Percentiles rank a stretch among this genome's conserved stretches.
These are phyloP conservation scores for Esox lucius DNA, from an alignment of 2,797 vertebrate genomes.

Conservation along the genomic window DNA sequence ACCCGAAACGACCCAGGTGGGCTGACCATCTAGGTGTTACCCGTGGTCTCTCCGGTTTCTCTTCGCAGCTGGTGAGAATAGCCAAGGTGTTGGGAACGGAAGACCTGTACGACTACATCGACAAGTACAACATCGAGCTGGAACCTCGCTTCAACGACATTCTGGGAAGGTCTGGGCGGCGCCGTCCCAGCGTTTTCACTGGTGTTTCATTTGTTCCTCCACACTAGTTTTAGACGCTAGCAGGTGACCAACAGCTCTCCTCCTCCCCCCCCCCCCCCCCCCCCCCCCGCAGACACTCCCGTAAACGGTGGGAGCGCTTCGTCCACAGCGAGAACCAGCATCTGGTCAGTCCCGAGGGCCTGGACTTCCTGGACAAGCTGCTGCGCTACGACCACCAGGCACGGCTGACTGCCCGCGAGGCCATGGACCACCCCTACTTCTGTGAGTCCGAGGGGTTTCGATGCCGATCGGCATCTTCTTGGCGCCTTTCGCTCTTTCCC, in stretches of 20 bases:
- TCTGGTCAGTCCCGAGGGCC: constrained; percentile 78
- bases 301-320: constrained; percentile 81
- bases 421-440: constrained; percentile 83
- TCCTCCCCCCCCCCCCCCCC: too few species aligned
- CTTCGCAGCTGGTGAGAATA: constrained; percentile 67
- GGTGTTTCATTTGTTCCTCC: background rate
- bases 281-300: constrained; percentile 55
- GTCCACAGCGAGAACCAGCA: constrained; percentile 83
- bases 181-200: background rate
- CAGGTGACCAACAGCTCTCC: background rate
- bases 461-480: background rate
- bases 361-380: constrained; percentile 82
- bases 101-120: constrained; percentile 75
- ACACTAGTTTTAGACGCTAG: background rate
- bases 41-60: background rate
- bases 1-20: background rate
- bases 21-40: background rate
- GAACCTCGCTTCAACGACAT: constrained; percentile 76
- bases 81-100: constrained; percentile 74
- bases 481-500: too few species aligned
- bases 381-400: constrained; percentile 82
- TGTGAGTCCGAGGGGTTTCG: constrained; percentile 58
- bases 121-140: constrained; percentile 75
- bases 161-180: constrained; percentile 65
- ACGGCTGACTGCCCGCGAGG: constrained; percentile 78